Evolutionary conservation across 2,888 invertebrate genomes (phyloP).

Genomic region (Yponomeuta sedellus): DNA sequence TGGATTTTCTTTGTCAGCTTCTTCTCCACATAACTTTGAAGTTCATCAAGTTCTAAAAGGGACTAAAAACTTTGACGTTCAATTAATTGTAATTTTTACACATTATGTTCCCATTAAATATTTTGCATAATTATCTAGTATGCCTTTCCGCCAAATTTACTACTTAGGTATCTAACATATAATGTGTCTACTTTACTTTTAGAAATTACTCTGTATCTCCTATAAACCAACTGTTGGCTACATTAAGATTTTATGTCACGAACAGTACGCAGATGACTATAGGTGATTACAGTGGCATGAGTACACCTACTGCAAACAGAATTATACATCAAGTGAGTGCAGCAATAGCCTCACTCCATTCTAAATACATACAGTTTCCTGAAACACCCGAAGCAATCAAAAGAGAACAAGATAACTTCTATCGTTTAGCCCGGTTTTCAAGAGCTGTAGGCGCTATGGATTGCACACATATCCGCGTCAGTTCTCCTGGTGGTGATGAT

Average conservation of each 20-base stretch:
- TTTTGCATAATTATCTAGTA: no score
- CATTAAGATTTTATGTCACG: slow-evolving; percentile 19
- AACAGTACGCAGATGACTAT: slow-evolving; percentile 16
- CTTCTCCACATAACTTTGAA: no score
- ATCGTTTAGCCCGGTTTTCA: slow-evolving; percentile 1
- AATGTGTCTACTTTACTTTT: no score
- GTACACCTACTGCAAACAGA: slow-evolving; percentile 16
- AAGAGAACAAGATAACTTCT: slow-evolving; percentile 4
- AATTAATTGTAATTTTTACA: neutral
- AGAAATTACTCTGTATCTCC: no score
- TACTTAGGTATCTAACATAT: no score
- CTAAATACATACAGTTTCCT: slow-evolving; percentile 10
- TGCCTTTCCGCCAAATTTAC: no score
- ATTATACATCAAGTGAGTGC: slow-evolving; percentile 14
- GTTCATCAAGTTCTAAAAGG: no score
- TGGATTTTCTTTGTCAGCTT: no score
- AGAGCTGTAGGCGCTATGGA: neutral
- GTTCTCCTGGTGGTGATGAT: slow-evolving; percentile 19
- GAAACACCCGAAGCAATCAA: slow-evolving; percentile 2
- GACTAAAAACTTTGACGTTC: no score
- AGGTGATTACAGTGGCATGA: slow-evolving; percentile 17
- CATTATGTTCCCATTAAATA: no score
- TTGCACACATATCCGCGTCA: no score
- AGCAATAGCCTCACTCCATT: slow-evolving; percentile 15
- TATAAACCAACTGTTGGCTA: slow-evolving; percentile 15